Base-by-base conservation (phyloP, 1,140 invertebrate genomes). In the Zaprionus capensis region DNA sequence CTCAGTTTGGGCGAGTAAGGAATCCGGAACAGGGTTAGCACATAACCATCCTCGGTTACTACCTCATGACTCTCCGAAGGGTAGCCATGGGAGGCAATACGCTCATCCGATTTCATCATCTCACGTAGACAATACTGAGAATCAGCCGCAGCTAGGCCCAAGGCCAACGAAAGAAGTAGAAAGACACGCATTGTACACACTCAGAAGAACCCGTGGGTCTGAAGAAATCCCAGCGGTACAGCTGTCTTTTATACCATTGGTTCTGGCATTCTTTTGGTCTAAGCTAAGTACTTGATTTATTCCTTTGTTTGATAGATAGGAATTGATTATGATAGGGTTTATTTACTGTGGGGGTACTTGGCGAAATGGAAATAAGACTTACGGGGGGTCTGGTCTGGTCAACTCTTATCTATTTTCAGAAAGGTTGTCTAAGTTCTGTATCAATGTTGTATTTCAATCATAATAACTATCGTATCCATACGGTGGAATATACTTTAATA, bases 21-120 rank as follows among this genome's bases (percentile, higher is more conserved):
- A 14, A 91, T 87, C 44, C 87, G 87, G 57, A 84, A 91, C 2
- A 91, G 69, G 5, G 78, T 91, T 46, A 91, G 57, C 34, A 76
- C 70, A 56, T 91, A 91, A 28, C 83, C 83, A 59, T 91, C 87
- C 14, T 72, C 51, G 26, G 87, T 91, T 36, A 44, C 41, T 17
- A 91, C 73, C 49, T 71, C n/a, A 49, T 91, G 83, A 0, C 51
- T 26, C 57, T 91, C 87, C 1, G 68, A 49, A 0, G 88, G 88
- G 53, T 91, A 91, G n/a, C 87, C 87, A 36, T 91, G 87, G 7
- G 71, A 77, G 2, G 58, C 61, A 15, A 91, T 84, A 5, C 87
- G 74, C 20, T 78, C 81, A 51, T 83, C 83, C 63, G 85, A 72
- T 26, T 17, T 76, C 5, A 71, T 34, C 41, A 90, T 81, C 17